A percentile compares a stretch with the other conserved stretches of the same genome.
phyloP scores from a whole-genome alignment of 1,140 invertebrate species.

The Drosophila subobscura region DNA sequence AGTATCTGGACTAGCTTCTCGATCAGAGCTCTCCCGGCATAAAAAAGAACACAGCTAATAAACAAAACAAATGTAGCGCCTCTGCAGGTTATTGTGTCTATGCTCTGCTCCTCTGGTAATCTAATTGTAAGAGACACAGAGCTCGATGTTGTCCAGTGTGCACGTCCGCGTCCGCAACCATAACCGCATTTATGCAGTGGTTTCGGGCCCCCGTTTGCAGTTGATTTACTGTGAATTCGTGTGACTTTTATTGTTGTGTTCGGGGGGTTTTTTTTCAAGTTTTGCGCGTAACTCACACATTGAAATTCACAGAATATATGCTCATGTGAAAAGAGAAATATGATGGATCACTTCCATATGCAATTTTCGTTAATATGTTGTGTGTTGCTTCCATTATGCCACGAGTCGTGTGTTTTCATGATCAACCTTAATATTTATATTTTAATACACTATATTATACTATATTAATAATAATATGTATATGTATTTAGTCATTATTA shows the following conservation, averaged over 20 bases:
- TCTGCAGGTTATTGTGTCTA: slow-evolving; percentile 41
- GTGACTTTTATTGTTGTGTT: slow-evolving; percentile 68
- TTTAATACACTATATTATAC: too few species aligned
- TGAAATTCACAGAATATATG: slow-evolving; percentile 11
- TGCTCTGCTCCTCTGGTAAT: slow-evolving; percentile 60
- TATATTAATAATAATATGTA: background rate
- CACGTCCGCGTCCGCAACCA: slow-evolving; percentile 14
- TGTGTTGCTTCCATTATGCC: slow-evolving; percentile 47
- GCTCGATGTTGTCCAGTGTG: slow-evolving; percentile 4
- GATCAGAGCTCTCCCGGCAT: background rate
- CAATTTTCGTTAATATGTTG: slow-evolving; percentile 78
- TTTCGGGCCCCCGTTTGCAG: slow-evolving; percentile 58
- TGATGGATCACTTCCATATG: slow-evolving; percentile 82
- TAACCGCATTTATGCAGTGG: slow-evolving; percentile 22
- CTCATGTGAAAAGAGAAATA: slow-evolving; percentile 45
- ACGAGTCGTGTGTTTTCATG: slow-evolving; percentile 48
- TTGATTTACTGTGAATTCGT: slow-evolving; percentile 75
- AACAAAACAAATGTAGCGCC: slow-evolving; percentile 65
- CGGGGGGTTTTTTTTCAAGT: slow-evolving; percentile 42
- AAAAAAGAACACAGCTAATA: slow-evolving; percentile 34
- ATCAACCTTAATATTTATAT: slow-evolving; percentile 16
- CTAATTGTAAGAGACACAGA: slow-evolving; percentile 70
- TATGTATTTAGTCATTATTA: background rate
- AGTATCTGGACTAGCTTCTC: slow-evolving; percentile 31
- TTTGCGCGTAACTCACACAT: slow-evolving; percentile 49